Base-by-base conservation (phyloP, 2,797 vertebrate genomes). In the Neosilurus mollespiculum region DNA sequence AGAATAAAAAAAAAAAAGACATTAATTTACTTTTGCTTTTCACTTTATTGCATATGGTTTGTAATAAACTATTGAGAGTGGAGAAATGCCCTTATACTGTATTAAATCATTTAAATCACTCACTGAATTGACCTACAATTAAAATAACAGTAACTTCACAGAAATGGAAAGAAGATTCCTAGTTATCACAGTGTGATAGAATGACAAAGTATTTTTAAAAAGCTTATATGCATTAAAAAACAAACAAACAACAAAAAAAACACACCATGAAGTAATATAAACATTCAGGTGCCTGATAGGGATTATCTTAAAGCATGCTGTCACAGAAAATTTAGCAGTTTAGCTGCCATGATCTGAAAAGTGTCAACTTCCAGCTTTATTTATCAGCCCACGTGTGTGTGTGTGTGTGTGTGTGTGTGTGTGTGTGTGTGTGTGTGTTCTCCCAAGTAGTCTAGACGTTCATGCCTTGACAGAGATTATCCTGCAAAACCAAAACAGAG, bases 401-500 rank as follows among this genome's bases (percentile, higher is more conserved):
- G 58, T 82, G 3, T 37, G 22, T 43, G 0, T 11, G 20, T 61
- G 53, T 34, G 8, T 30, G 76, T 70, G 58, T 82, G 43, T 53
- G 58, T 59, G 7, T 1, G 69, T 26, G 64, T 59, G 2, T 81
- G 43, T 59, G 61, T 65, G 9, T 43, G 75, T 53, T 54, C 43
- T 49, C 15, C 81, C 61, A 62, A 43, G 49, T 2, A 14, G 2
- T 1, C 43, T 9, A 8, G 24, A n/a, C 4, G 15, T 54, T 86
- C 78, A 76, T 62, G 37, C 0, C 61, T 11, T 84, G 26, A 69
- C 87, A 88, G 65, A 56, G 24, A 37, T 73, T 73, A 12, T 58
- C 76, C 85, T 88, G 82, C 8, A 85, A 85, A 18, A 34, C 1
- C 65, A 80, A 56, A 81, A 85, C n/a, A 51, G 6, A 88, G 10